phyloP scores from a whole-genome alignment of 2,113 vertebrate species.

The Sinocyclocheilus anophthalmus region DNA sequence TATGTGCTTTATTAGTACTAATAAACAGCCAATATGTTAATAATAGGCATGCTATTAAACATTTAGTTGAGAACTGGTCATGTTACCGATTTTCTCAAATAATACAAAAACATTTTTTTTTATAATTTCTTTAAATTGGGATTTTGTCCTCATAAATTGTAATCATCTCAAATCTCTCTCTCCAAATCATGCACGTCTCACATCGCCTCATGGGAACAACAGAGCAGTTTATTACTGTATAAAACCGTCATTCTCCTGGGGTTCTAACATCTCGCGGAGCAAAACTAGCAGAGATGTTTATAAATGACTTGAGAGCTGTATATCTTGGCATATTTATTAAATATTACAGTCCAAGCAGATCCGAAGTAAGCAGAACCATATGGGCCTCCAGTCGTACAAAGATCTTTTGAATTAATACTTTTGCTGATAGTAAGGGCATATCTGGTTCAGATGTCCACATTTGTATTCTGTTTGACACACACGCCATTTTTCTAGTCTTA shows the following conservation, averaged over 20 bases:
- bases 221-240: neutral
- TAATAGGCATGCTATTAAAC: no score
- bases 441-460: conserved; percentile 52
- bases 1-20: no score
- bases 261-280: conserved; percentile 42
- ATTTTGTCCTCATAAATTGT: neutral
- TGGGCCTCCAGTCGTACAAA: conserved; percentile 40
- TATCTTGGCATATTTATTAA: conserved; percentile 55
- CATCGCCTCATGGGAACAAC: neutral
- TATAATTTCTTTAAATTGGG: neutral
- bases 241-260: conserved; percentile 40
- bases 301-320: conserved; percentile 49
- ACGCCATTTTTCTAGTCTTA: conserved; percentile 17
- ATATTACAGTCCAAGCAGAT: conserved; percentile 32
- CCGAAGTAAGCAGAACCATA: conserved; percentile 43
- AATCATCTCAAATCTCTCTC: conserved; percentile 3
- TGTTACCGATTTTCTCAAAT: neutral
- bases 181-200: neutral
- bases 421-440: conserved; percentile 46
- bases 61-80: no score
- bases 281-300: conserved; percentile 46
- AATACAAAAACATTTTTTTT: neutral
- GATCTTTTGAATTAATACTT: conserved; percentile 53
- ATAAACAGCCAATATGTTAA: no score
- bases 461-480: conserved; percentile 39